Evolutionary conservation across 1,140 invertebrate species (phyloP), one percentile per base, ranked within the genome.

Genomic region (Diachasmimorpha longicaudata): DNA sequence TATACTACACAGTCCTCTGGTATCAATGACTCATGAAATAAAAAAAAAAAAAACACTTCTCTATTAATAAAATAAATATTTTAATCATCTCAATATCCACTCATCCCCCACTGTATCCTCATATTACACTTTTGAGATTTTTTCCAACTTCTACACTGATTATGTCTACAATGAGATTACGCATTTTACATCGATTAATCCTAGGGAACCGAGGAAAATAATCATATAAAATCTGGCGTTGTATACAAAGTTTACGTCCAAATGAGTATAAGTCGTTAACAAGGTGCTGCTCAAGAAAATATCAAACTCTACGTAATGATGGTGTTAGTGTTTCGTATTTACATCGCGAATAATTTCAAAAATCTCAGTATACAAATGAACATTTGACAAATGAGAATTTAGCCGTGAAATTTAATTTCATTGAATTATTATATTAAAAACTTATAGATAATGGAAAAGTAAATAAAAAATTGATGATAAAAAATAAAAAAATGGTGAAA

Each of bases 401-500:
- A 63, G 19, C 13, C 6, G 11, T 23, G 10, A 63, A 11, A 25
- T 25, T 4, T 6, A 6, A 52, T 63, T 10, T 63, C 25, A 63
- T 25, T 63, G 58, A 63, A 31, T 14, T 63, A 4, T 10, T 23
- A 19, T 58, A 19, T 63, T 3, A 63, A 63, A 63, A 63, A 63
- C 58, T 63, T 63, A 68, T 68, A 14, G 31, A 16, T n/a, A 68
- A 37, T 39, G 31, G 14, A 68, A 37, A 36, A 16, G 36, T 39
- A 37, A 68, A 68, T 39, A 68, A 68, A 68, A 68, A 68, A 39
- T 37, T 37, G 4, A 68, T 13, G 31, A 68, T 37, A 52, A 55
- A 55, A 69, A 75, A 74, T 77, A 70, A 66, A 36, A 75, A 68
- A 37, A 78, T 79, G 74, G 81, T 70, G 69, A 79, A 85, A 69